Conservation (phyloP, 2,888 invertebrate genomes). For the Aporophyla nigra region DNA sequence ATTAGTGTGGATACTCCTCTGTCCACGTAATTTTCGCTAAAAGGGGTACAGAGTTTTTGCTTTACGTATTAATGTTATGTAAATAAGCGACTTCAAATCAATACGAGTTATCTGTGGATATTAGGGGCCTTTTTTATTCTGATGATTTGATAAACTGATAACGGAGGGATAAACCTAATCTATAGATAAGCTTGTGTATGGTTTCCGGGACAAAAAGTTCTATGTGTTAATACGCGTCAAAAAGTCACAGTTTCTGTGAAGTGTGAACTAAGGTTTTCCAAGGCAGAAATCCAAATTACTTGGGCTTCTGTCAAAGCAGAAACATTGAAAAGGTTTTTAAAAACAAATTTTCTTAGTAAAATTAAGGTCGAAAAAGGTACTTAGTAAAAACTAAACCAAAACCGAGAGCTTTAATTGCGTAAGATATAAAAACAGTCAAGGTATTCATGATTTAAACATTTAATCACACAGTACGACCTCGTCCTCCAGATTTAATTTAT, state of each 20-base stretch:
- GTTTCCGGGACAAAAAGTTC: constrained; percentile 1
- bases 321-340: background rate
- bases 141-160: constrained; percentile 40
- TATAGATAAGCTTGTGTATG: background rate
- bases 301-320: background rate
- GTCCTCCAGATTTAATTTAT: background rate
- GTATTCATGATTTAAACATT: background rate
- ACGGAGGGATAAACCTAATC: background rate
- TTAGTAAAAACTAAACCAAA: constrained; percentile 4
- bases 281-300: background rate
- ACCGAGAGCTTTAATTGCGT: background rate
- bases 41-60: no score
- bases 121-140: background rate
- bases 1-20: no score
- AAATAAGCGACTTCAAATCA: constrained; percentile 1
- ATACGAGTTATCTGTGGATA: constrained; percentile 18
- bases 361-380: no score
- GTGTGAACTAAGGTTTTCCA: background rate
- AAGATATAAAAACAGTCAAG: constrained; percentile 21
- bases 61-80: background rate
- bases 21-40: no score
- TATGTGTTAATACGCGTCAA: background rate
- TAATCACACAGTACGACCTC: background rate
- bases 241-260: background rate
- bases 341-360: background rate